Evolutionary conservation across 2,888 invertebrate genomes (phyloP), one percentile per base, ranked within the genome.

Genomic region (Micoletzkya japonica): DNA sequence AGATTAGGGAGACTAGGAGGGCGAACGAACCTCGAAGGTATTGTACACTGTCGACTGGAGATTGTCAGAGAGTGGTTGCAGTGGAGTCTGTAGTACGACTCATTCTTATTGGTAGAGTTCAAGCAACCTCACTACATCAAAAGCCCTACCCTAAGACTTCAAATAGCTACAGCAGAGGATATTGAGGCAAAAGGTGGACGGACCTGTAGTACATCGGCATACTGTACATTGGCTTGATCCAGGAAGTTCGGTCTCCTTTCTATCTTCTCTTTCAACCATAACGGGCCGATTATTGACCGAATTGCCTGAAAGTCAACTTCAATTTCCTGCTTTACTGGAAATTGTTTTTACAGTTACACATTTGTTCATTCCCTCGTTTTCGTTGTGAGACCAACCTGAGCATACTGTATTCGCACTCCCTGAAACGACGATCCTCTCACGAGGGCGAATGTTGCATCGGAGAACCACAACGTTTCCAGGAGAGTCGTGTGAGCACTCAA

Each of bases 11-110:
- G n/a, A n/a, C n/a, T n/a, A n/a, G n/a, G n/a, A n/a, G n/a, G n/a
- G n/a, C n/a, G n/a, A n/a, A n/a, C n/a, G 26, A 54, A 54, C 93
- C 87, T 99, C 98, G 88, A 99, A 99, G 30, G 94, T 91, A 89
- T 96, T 95, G 86, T 99, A 99, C 0, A 96, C 95, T 82, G 92
- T 91, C 17, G 93, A 92, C 86, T 96, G 95, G 72, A 99, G 89
- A 87, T 98, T 94, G 85, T 98, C 96, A 85, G 92, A 92, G 4
- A 98, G 88, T 0, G 98, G 98, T 87, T 98, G 94, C 63, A 95
- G 87, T 2, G 84, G 94, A 92, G 80, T 91, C 74, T 78, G 61
- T n/a, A n/a, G n/a, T n/a, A n/a, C n/a, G n/a, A 44, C 69, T n/a
- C n/a, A n/a, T n/a, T n/a, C n/a, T n/a, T n/a, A n/a, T n/a, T n/a